These are phyloP conservation scores for Ammodytes marinus DNA, from an alignment of 2,113 vertebrate species.

Conservation along the genomic window DNA sequence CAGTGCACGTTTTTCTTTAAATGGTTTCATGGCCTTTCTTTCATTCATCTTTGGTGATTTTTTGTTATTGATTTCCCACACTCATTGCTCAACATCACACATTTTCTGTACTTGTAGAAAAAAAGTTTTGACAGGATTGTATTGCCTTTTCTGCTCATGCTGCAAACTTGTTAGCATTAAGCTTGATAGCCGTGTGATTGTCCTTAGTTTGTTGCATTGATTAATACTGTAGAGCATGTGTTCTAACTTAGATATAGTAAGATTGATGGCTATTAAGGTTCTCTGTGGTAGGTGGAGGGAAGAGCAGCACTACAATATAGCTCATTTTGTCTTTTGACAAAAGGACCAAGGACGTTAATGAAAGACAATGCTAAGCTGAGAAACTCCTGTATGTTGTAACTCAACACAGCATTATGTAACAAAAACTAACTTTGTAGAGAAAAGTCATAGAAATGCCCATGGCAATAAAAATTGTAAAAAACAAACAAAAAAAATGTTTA, in stretches of 20 bases:
- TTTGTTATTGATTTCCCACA: background rate
- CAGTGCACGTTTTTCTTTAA: background rate
- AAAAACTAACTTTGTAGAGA: background rate
- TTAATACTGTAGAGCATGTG: conserved; percentile 62
- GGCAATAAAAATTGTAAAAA: background rate
- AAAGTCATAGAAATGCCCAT: background rate
- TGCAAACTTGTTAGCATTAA: conserved; percentile 43
- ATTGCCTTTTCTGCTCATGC: conserved; percentile 43
- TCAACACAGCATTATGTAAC: background rate
- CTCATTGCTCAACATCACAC: conserved; percentile 12
- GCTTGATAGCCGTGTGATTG: conserved; percentile 37
- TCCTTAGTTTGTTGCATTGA: conserved; percentile 57
- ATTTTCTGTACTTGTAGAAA: conserved; percentile 25
- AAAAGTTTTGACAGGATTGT: conserved; percentile 34
- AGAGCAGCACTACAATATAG: conserved; percentile 15
- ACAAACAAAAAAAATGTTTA: too few relatives aligned
- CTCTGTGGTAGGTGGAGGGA: conserved; percentile 25
- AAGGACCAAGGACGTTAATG: conserved; percentile 5
- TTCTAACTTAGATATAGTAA: conserved; percentile 72
- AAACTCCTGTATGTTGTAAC: background rate
- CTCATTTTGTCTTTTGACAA: conserved; percentile 30
- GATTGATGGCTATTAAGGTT: conserved; percentile 75
- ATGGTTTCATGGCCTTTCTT: background rate
- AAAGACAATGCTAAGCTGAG: background rate
- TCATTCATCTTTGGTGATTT: background rate